A percentile compares a stretch with the other conserved stretches of the same genome.
These are phyloP conservation scores for Limanda limanda DNA, from an alignment of 2,113 vertebrate genomes.

Conservation along the genomic window DNA sequence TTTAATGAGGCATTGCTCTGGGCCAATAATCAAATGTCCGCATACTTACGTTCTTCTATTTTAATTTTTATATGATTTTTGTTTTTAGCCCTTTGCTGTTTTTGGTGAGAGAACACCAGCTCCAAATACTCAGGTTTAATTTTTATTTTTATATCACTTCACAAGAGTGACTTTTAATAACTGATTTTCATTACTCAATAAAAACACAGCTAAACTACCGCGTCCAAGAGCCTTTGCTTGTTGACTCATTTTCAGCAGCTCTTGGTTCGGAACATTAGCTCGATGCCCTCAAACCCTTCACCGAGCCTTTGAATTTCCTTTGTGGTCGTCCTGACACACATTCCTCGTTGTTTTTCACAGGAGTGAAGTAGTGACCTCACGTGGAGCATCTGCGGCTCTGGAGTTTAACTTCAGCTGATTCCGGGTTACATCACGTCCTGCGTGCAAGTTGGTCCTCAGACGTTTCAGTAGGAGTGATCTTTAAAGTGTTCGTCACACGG, in stretches of 20 bases:
- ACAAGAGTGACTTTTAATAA: constrained; percentile 2
- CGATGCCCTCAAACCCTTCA: constrained; percentile 21
- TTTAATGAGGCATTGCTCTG: not conserved
- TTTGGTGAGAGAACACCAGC: not conserved
- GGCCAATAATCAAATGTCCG: no score
- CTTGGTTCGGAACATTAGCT: constrained; percentile 12
- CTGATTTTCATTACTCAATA: constrained; percentile 13
- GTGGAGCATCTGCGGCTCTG: constrained; percentile 58
- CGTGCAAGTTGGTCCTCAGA: constrained; percentile 48
- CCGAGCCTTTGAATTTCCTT: constrained; percentile 56
- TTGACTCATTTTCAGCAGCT: constrained; percentile 23
- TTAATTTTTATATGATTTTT: not conserved
- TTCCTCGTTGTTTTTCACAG: constrained; percentile 60
- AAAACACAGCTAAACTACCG: not conserved
- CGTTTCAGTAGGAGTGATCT: constrained; percentile 40
- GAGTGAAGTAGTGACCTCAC: constrained; percentile 55
- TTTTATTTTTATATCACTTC: constrained; percentile 11
- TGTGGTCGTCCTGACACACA: constrained; percentile 57
- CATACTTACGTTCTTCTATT: no score
- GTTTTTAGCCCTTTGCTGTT: not conserved
- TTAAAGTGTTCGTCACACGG: no score
- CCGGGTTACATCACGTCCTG: constrained; percentile 64
- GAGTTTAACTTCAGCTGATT: constrained; percentile 56
- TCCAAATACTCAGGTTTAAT: not conserved
- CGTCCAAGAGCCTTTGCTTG: not conserved